A percentile compares a stretch with the other conserved stretches of the same genome.
These are phyloP conservation scores for Sinocyclocheilus grahami DNA, from an alignment of 2,113 vertebrate species.

Conservation along the genomic window DNA sequence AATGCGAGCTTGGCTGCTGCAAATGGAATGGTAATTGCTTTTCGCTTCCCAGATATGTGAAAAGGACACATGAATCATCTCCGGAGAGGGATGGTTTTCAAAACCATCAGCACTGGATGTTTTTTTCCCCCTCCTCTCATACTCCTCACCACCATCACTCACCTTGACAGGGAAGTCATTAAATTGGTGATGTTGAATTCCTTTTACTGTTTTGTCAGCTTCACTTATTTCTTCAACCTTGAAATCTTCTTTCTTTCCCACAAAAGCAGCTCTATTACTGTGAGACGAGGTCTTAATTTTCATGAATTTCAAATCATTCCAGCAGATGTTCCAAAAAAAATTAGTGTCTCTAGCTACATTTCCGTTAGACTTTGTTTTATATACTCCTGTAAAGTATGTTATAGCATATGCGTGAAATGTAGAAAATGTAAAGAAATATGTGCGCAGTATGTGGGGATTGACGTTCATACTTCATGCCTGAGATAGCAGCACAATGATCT, in stretches of 20 bases:
- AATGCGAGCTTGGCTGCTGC: no score
- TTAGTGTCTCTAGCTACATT: conserved; percentile 10
- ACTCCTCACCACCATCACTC: no score
- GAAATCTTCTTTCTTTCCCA: conserved; percentile 48
- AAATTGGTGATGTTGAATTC: conserved; percentile 61
- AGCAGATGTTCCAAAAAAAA: conserved; percentile 11
- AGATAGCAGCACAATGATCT: conserved; percentile 43
- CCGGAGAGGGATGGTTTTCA: no score
- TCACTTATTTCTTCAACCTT: conserved; percentile 58
- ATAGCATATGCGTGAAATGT: conserved; percentile 17
- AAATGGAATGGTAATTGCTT: no score
- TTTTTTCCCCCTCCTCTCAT: no score
- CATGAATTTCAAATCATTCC: conserved; percentile 40
- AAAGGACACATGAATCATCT: no score
- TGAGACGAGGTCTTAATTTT: conserved; percentile 52
- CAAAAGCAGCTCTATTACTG: conserved; percentile 38
- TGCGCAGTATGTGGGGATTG: conserved; percentile 23
- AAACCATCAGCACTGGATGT: no score
- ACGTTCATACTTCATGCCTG: conserved; percentile 50
- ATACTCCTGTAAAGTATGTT: conserved; percentile 30
- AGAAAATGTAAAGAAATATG: conserved; percentile 37
- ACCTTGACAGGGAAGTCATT: conserved; percentile 33
- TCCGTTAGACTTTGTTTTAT: conserved; percentile 26
- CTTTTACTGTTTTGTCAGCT: conserved; percentile 62
- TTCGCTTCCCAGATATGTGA: no score